phyloP scores from a whole-genome alignment of 2,888 invertebrate species.

The Pomacea canaliculata region DNA sequence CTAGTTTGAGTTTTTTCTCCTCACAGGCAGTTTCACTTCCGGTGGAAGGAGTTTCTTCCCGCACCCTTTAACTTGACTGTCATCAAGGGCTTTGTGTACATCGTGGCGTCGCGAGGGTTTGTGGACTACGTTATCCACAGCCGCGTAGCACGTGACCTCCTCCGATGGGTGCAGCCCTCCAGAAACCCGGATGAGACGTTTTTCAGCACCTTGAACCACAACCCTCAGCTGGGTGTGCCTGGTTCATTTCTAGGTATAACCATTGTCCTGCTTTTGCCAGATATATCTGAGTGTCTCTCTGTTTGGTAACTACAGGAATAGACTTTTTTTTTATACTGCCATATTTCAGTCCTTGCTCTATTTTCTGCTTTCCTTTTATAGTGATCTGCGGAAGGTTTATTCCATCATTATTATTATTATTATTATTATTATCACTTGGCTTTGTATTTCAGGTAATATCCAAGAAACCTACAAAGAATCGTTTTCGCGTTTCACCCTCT shows the following conservation, averaged over 20 bases:
- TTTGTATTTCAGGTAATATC: background rate
- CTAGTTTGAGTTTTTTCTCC: too few relatives aligned
- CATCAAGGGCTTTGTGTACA: constrained; percentile 48
- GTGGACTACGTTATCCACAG: constrained; percentile 46
- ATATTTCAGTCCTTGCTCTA: too few relatives aligned
- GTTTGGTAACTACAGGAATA: too few relatives aligned
- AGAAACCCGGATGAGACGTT: constrained; percentile 51
- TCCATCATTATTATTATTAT: too few relatives aligned
- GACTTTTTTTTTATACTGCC: too few relatives aligned
- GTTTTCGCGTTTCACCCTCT: constrained; percentile 8
- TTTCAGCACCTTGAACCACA: constrained; percentile 52
- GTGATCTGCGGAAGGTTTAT: too few relatives aligned
- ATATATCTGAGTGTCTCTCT: too few relatives aligned
- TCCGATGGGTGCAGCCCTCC: constrained; percentile 47
- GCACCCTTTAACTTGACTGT: constrained; percentile 6
- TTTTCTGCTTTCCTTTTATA: too few relatives aligned
- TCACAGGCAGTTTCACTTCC: background rate
- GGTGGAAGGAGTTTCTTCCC: constrained; percentile 3
- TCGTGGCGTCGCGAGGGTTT: constrained; percentile 45
- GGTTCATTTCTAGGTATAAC: constrained; percentile 47
- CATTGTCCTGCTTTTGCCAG: background rate
- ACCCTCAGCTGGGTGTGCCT: constrained; percentile 44
- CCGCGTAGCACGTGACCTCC: constrained; percentile 36
- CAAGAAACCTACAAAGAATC: background rate
- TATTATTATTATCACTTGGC: too few relatives aligned